Evolutionary conservation across 2,113 vertebrate genomes (phyloP), one percentile per base, ranked within the genome.

Genomic region (Okapia johnstoni): DNA sequence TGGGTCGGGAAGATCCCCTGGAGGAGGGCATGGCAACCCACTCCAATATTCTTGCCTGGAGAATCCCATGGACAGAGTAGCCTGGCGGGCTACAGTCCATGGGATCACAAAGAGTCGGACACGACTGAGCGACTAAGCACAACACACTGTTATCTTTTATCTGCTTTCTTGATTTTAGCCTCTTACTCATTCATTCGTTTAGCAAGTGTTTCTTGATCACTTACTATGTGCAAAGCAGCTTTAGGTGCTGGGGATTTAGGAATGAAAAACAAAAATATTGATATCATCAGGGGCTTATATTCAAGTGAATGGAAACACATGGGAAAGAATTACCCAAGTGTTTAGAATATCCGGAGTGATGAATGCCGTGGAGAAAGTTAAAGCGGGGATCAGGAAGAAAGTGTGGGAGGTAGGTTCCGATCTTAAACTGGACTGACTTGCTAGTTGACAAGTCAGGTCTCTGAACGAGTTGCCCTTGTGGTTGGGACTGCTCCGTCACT

Each of bases 281-380:
- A 14, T 8, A 30, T 30, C 57, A 30, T 5, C 2, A 15, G 77
- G 48, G 79, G 15, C 7, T 55, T 86, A 4, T 26, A 25, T 21
- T 61, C 33, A 52, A 60, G 14, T 15, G 14, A 73, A 58, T 33
- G 16, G 52, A 85, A 15, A 54, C 26, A 81, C 48, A 76, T 9
- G 46, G 40, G 19, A 50, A n/a, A 30, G 40, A 54, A 10, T 30
- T 25, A 16, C 1, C 2, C 2, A 0, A 8, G 28, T 30, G 12
- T 28, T 48, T 26, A 54, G 50, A 63, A 61, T 23, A 21, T 16
- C 30, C 4, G 6, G 2, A 19, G 9, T 33, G 52, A n/a, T 17
- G 14, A 46, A 2, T 33, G 6, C 23, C 4, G 1, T 17, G 26
- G 50, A 77, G 61, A 46, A 76, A 40, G 58, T 26, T 28, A 25